Conservation (phyloP, 2,888 invertebrate genomes). For the Acheta domesticus region DNA sequence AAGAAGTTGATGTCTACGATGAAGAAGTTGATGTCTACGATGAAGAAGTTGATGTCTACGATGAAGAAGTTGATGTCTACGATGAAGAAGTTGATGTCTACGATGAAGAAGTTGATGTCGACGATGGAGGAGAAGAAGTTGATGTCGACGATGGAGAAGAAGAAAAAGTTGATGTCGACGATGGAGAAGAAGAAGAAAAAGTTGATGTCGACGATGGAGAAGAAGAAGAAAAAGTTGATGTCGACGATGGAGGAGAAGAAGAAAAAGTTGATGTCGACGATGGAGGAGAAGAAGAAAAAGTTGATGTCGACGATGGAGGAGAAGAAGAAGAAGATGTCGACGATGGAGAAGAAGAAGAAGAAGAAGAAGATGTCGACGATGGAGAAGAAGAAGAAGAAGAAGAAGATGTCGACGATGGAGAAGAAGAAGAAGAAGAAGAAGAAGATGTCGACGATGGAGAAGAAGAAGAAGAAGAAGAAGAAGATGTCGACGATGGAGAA, state of each 20-base stretch:
- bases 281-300: neutral
- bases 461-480: slow-evolving; percentile 37
- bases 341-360: neutral
- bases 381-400: too few species aligned
- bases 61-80: too few species aligned
- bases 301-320: slow-evolving; percentile 32
- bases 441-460: slow-evolving; percentile 23
- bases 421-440: slow-evolving; percentile 36
- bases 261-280: neutral
- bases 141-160: too few species aligned
- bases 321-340: slow-evolving; percentile 39
- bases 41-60: too few species aligned
- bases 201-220: slow-evolving; percentile 27
- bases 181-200: neutral
- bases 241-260: slow-evolving; percentile 2
- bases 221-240: slow-evolving; percentile 23
- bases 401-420: too few species aligned
- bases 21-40: too few species aligned
- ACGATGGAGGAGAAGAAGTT: too few species aligned
- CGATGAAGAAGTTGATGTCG: too few species aligned
- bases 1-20: too few species aligned
- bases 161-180: too few species aligned
- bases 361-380: too few species aligned
- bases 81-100: too few species aligned
- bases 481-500: slow-evolving; percentile 37